phyloP scores from a whole-genome alignment of 92 coral and sea anemone species.

The Phenganax stokvisi region DNA sequence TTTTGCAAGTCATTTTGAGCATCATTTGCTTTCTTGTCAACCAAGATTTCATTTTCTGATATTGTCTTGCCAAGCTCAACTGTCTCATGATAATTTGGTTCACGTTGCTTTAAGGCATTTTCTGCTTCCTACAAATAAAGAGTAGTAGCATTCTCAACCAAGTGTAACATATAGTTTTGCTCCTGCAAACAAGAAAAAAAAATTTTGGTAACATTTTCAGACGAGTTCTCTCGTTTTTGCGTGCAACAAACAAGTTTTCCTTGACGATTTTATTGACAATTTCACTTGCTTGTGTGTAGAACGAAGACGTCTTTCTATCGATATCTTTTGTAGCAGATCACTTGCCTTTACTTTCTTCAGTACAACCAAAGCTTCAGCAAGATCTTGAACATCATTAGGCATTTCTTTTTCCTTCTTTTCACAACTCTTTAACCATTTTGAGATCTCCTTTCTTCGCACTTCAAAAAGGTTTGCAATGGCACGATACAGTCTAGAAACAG shows the following conservation, averaged over 20 bases:
- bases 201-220: too few relatives aligned
- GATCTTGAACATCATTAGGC: conserved; percentile 16
- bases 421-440: conserved; percentile 40
- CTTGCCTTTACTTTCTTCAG: conserved; percentile 18
- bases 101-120: conserved; percentile 13
- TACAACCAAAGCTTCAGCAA: conserved; percentile 16
- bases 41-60: conserved; percentile 10
- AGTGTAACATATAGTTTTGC: not conserved
- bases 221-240: too few relatives aligned
- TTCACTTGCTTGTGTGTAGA: not conserved
- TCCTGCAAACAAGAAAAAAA: too few relatives aligned
- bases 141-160: not conserved
- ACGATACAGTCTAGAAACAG: conserved; percentile 28
- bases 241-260: too few relatives aligned
- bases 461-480: conserved; percentile 24
- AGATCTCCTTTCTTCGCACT: conserved; percentile 16
- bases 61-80: conserved; percentile 10
- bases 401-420: conserved; percentile 34
- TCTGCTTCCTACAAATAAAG: conserved; percentile 13
- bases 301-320: too few relatives aligned
- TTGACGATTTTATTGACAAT: not conserved
- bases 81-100: conserved; percentile 32
- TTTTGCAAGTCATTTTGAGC: conserved; percentile 23
- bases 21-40: conserved; percentile 32
- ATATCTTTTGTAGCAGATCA: not conserved